Conservation (phyloP, 2,888 invertebrate genomes). For the Gandaritis pyraliata region DNA sequence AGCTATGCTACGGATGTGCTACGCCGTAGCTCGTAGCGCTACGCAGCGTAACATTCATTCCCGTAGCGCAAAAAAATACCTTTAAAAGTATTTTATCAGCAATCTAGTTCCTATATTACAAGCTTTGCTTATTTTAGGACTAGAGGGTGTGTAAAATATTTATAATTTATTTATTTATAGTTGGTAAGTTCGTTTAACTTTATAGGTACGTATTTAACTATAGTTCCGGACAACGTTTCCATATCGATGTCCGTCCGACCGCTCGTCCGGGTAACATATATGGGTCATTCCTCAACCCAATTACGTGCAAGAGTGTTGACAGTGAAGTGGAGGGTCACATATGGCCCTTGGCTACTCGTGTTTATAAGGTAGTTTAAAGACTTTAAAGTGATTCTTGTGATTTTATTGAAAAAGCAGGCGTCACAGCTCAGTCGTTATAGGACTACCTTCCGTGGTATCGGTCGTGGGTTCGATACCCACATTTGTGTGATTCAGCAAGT, state of each 20-base stretch:
- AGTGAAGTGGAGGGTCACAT: constrained; percentile 6
- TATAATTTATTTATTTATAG: no score
- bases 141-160: no score
- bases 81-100: no score
- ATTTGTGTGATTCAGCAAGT: no score
- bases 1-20: constrained; percentile 18
- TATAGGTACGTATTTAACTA: no score
- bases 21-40: constrained; percentile 21
- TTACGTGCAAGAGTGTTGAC: constrained; percentile 36
- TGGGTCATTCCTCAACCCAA: constrained; percentile 39
- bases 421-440: no score
- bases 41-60: constrained; percentile 18
- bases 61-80: constrained; percentile 16
- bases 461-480: no score
- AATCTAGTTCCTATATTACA: no score
- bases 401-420: no score
- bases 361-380: background rate
- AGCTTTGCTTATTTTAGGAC: no score
- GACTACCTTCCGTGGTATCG: no score
- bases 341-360: background rate
- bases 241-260: constrained; percentile 19
- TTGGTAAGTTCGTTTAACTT: no score
- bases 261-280: constrained; percentile 24
- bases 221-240: background rate
- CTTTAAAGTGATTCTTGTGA: background rate